Conservation (phyloP, 2,797 vertebrate species). For the Jordanella pulchra region DNA sequence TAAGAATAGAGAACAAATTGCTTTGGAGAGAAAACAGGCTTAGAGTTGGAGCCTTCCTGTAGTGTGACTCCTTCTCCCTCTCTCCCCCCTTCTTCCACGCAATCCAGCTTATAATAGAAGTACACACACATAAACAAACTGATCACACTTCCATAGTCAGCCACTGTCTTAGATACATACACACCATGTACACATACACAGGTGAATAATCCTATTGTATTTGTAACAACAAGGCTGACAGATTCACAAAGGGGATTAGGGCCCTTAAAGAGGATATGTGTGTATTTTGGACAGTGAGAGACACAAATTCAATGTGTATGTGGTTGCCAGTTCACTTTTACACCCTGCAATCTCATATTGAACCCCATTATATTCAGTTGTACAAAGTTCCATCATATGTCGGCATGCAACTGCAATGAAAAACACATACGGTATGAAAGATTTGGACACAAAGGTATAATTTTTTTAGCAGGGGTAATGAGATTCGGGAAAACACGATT, state of each 20-base stretch:
- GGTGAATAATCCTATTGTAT: slow-evolving; percentile 60
- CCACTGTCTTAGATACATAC: slow-evolving; percentile 5
- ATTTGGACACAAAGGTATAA: slow-evolving; percentile 35
- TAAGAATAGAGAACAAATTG: slow-evolving; percentile 76
- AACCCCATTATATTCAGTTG: slow-evolving; percentile 23
- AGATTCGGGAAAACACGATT: slow-evolving; percentile 32
- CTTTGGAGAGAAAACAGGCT: slow-evolving; percentile 60
- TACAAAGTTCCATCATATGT: slow-evolving; percentile 42
- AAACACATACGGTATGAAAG: slow-evolving; percentile 22
- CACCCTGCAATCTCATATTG: slow-evolving; percentile 35
- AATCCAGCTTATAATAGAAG: slow-evolving; percentile 8
- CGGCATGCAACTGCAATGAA: slow-evolving; percentile 1
- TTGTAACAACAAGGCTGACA: slow-evolving; percentile 57
- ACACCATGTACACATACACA: slow-evolving; percentile 13
- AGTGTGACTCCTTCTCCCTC: slow-evolving; percentile 11
- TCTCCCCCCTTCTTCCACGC: neutral
- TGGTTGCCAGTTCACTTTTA: slow-evolving; percentile 23
- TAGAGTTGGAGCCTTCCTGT: slow-evolving; percentile 50
- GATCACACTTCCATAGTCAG: slow-evolving; percentile 8
- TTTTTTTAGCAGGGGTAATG: slow-evolving; percentile 49
- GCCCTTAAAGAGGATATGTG: slow-evolving; percentile 37
- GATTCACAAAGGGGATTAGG: slow-evolving; percentile 61
- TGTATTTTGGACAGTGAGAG: slow-evolving; percentile 5
- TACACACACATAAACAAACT: slow-evolving; percentile 20
- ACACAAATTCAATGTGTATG: slow-evolving; percentile 5